A percentile compares a stretch with the other conserved stretches of the same genome.
Conservation (phyloP, 2,888 invertebrate species). For the Ophion slaviceki region DNA sequence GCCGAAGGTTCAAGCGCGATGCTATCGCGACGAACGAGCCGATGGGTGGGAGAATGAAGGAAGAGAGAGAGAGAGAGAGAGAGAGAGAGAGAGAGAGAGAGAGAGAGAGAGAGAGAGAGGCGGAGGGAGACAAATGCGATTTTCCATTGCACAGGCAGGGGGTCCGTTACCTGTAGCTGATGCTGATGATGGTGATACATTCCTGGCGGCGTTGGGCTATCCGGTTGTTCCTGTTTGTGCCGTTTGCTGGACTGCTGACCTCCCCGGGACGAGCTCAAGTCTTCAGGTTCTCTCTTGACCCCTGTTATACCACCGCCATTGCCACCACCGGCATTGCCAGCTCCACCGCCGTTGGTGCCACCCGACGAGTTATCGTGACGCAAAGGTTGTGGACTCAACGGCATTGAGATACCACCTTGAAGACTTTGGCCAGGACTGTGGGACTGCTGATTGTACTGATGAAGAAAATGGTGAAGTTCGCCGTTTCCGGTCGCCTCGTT, state of each 20-base stretch:
- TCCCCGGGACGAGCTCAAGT: conserved; percentile 86
- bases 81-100: background rate
- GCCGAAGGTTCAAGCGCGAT: no score
- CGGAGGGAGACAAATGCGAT: no score
- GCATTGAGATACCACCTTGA: conserved; percentile 84
- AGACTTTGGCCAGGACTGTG: conserved; percentile 82
- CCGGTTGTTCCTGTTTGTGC: conserved; percentile 79
- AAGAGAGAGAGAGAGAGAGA: background rate
- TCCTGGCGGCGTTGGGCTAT: conserved; percentile 82
- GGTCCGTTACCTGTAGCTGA: conserved; percentile 78
- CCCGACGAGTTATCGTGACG: conserved; percentile 79
- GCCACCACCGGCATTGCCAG: conserved; percentile 73
- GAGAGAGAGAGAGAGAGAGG: background rate
- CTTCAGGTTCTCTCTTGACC: conserved; percentile 93
- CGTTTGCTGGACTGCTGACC: conserved; percentile 80
- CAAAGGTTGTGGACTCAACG: conserved; percentile 81
- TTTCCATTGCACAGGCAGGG: background rate
- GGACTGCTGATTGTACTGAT: conserved; percentile 82
- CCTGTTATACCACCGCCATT: conserved; percentile 77
- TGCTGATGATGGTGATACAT: conserved; percentile 83
- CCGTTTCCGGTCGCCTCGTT: conserved; percentile 84
- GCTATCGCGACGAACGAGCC: no score
- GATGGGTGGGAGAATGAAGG: background rate
- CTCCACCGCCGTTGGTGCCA: conserved; percentile 75
- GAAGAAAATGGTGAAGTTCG: conserved; percentile 82